Percentiles rank a stretch among this genome's conserved stretches.
Evolutionary conservation across 2,888 invertebrate species (phyloP).

Genomic region (Melinaea marsaeus): DNA sequence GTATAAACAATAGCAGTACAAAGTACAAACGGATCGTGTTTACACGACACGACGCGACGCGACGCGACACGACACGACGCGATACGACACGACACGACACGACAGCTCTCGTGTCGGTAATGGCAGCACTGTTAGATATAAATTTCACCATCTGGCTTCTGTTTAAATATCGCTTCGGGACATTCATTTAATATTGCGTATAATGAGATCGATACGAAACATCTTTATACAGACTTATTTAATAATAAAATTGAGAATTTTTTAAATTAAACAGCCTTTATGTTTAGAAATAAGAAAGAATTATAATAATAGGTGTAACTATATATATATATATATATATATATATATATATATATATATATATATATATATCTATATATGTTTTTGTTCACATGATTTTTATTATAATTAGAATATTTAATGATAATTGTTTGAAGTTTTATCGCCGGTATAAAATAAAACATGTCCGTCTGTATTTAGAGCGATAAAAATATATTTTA

Average conservation of each 20-base stretch:
- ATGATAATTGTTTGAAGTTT: slow-evolving; percentile 19
- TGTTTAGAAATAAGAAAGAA: no score
- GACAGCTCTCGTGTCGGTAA: slow-evolving; percentile 24
- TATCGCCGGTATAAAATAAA: slow-evolving; percentile 18
- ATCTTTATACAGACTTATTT: not conserved
- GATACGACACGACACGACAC: slow-evolving; percentile 3
- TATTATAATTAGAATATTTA: slow-evolving; percentile 23
- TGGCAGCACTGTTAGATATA: slow-evolving; percentile 21
- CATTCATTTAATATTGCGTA: not conserved
- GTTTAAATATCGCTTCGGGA: no score
- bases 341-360: no score
- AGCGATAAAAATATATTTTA: no score
- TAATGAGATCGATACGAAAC: slow-evolving; percentile 1
- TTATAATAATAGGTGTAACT: no score
- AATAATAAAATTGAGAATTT: no score
- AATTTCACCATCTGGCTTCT: slow-evolving; percentile 18
- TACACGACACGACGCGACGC: not conserved
- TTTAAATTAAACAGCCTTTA: no score
- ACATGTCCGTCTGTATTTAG: not conserved
- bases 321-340: no score
- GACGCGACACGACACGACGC: no score
- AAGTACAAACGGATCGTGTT: slow-evolving; percentile 16
- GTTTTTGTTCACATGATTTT: not conserved
- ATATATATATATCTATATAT: no score
- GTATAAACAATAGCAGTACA: no score